Percentiles rank a stretch among this genome's conserved stretches.
phyloP scores from a whole-genome alignment of 2,113 vertebrate species.

The Rafetus swinhoei region DNA sequence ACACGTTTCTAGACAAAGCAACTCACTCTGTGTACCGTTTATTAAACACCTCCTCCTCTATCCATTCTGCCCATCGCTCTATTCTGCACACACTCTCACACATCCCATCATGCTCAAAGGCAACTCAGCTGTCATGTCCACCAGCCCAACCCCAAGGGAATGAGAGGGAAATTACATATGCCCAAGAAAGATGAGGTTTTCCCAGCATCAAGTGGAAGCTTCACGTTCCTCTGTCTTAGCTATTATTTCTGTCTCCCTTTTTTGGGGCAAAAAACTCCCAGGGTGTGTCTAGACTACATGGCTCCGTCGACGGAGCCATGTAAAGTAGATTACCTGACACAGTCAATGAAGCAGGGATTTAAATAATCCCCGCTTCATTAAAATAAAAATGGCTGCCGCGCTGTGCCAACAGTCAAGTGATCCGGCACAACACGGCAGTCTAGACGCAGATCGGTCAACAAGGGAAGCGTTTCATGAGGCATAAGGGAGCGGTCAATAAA shows the following conservation, averaged over 20 bases:
- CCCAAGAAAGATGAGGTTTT: background rate
- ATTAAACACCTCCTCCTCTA: background rate
- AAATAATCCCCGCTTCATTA: too few species aligned
- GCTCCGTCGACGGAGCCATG: too few species aligned
- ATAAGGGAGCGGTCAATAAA: too few species aligned
- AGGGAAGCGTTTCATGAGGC: too few species aligned
- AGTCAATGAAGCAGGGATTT: too few species aligned
- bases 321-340: too few species aligned
- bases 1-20: background rate
- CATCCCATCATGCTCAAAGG: background rate
- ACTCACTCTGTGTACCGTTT: background rate
- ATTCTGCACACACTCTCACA: background rate
- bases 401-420: too few species aligned
- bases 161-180: background rate
- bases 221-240: background rate
- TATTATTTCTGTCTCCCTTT: background rate
- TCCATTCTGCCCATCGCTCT: background rate
- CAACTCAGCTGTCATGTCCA: background rate
- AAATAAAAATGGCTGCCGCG: too few species aligned
- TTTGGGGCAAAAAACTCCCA: background rate
- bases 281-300: too few species aligned
- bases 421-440: too few species aligned
- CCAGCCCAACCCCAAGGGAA: background rate
- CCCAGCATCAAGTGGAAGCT: background rate
- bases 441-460: too few species aligned